These are phyloP conservation scores for Muscina levida DNA, from an alignment of 2,888 invertebrate species.

Conservation along the genomic window DNA sequence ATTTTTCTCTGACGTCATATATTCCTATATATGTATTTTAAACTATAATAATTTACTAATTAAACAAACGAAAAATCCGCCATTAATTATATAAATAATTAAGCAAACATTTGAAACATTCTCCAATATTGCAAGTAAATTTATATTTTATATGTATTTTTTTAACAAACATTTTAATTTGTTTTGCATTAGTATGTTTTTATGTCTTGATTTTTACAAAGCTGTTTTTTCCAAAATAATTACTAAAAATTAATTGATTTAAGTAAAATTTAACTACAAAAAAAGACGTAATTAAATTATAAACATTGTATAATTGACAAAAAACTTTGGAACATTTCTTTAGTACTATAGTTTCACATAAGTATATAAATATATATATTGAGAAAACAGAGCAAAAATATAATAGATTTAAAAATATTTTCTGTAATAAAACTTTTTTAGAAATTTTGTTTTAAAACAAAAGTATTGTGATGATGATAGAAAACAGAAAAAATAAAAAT, in stretches of 20 bases:
- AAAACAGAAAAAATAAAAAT: constrained; percentile 69
- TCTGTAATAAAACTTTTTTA: constrained; percentile 74
- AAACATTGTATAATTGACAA: constrained; percentile 9
- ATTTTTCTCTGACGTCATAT: too few species aligned
- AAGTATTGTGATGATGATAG: constrained; percentile 77
- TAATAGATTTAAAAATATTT: too few species aligned
- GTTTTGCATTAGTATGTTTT: not conserved
- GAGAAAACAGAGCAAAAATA: too few species aligned
- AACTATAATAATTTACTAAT: too few species aligned
- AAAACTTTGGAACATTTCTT: not conserved
- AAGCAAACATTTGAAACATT: constrained; percentile 46
- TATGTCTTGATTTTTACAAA: not conserved
- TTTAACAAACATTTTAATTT: too few species aligned
- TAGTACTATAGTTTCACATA: not conserved
- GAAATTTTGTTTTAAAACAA: constrained; percentile 75
- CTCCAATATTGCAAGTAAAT: constrained; percentile 26
- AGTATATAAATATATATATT: not conserved
- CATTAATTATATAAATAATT: constrained; percentile 55
- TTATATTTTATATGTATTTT: constrained; percentile 16
- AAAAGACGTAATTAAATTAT: constrained; percentile 3
- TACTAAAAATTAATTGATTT: not conserved
- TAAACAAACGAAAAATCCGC: constrained; percentile 59
- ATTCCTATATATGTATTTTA: too few species aligned
- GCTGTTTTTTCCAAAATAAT: not conserved
- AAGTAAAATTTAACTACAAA: constrained; percentile 5